Percentiles rank a stretch among this genome's conserved stretches.
These are phyloP conservation scores for Calosoma granatense DNA, from an alignment of 1,140 invertebrate genomes.

Conservation along the genomic window DNA sequence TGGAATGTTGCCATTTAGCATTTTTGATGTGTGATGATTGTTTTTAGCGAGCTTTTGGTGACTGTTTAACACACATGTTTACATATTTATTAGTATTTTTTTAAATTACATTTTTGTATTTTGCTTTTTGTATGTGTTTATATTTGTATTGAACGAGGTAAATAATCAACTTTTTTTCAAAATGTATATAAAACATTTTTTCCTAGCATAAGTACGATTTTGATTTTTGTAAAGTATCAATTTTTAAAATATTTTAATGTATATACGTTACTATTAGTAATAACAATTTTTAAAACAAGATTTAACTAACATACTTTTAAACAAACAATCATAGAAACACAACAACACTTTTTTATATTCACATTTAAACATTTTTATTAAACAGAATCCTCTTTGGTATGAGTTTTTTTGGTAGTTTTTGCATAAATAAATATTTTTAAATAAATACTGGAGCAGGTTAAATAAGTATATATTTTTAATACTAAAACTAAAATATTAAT, in stretches of 20 bases:
- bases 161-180: neutral
- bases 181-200: neutral
- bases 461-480: slow-evolving; percentile 6
- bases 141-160: too few relatives aligned
- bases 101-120: neutral
- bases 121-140: neutral
- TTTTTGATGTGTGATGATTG: neutral
- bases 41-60: neutral
- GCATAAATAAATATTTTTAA: neutral
- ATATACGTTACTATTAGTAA: too few relatives aligned
- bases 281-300: too few relatives aligned
- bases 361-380: slow-evolving; percentile 2
- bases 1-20: neutral
- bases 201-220: neutral
- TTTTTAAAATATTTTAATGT: too few relatives aligned
- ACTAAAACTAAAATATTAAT: neutral
- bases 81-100: neutral
- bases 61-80: too few relatives aligned
- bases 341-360: slow-evolving; percentile 7
- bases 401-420: slow-evolving; percentile 1
- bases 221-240: neutral
- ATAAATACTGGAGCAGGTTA: slow-evolving; percentile 2
- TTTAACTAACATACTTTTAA: neutral
- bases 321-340: slow-evolving; percentile 1
- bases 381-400: slow-evolving; percentile 7